Base-by-base conservation (phyloP, 2,113 vertebrate species). In the Paraplagusia blochii region DNA sequence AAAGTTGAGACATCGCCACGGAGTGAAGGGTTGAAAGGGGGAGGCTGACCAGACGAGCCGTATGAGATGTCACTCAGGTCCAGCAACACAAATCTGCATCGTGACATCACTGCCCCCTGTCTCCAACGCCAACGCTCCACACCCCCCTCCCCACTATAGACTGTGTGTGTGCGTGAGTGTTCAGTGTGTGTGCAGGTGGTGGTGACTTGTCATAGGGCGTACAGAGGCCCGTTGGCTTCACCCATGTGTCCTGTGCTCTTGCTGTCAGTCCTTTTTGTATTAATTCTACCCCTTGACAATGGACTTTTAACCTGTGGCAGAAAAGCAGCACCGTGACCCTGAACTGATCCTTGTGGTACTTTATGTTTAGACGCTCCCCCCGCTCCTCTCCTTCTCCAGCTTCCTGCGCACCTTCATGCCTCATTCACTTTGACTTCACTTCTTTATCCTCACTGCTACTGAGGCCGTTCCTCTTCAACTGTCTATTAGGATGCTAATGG, bases 31-130 rank as follows among this genome's bases (percentile, higher is more conserved):
- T 85, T 80, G 60, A 68, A 80, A 74, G 77, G 74, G 85, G 82
- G 76, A 74, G 74, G 83, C 82, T 48, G 88, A 81, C 88, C 84
- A 53, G 88, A 88, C 77, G 88, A 89, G 68, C 80, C 85, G 76
- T 72, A 80, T 76, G 88, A 89, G 87, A 87, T 92, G 87, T 88
- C 83, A 33, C 76, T 78, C 90, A 92, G 90, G 90, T 92, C 89
- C 81, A 91, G 85, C 87, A 72, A 87, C 79, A 79, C 80, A 84
- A 54, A 76, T 86, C 79, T 92, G 90, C 90, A 92, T 91, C 90
- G 88, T 91, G 90, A 89, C 67, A 84, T 79, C 88, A 85, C 75
- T 79, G 85, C 76, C 72, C 76, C 69, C 56, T n/a, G n/a, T n/a
- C 80, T 62, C 67, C 54, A 69, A 58, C 73, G n/a, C n/a, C n/a